Base-by-base conservation (phyloP, 2,797 vertebrate species). In the Anisognathus igniventris region DNA sequence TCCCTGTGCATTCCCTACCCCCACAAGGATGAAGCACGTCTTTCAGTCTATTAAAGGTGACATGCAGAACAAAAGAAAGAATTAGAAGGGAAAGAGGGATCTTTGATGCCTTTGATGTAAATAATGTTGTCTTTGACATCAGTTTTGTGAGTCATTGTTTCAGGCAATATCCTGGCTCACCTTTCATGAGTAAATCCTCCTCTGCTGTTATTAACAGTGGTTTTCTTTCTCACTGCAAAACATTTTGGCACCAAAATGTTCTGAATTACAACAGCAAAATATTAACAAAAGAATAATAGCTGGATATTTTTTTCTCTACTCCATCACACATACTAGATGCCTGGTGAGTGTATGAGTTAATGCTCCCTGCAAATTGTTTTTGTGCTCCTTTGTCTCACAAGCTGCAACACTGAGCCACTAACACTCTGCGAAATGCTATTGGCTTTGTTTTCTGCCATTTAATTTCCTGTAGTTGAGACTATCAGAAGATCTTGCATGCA, bases 401-500 rank as follows among this genome's bases (percentile, higher is more conserved):
- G 37, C 30, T 81, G 17, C 24, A 28, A 10, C 35, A 13, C 22
- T 65, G 71, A 86, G n/a, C 64, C 42, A 42, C 42, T 77, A 61
- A 72, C 24, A 50, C 24, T 19, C 24, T 17, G 33, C 22, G 6
- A 53, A 89, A 68, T 65, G 14, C 24, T 50, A 14, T 12, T 85
- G 21, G 14, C 31, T 93, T 87, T 89, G 60, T 79, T 85, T 93
- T 87, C 64, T 89, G 74, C 64, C 31, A 21, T 85, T 93, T 92
- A 92, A 92, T 91, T 93, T 96, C 85, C 92, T 93, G 87, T 73
- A 37, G 67, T 16, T 85, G 44, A 87, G 42, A 57, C 42, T 88
- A 77, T 86, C 62, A 78, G 48, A 68, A 61, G 25, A 86, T 91
- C 85, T 89, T 85, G 47, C 31, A 79, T 58, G 19, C 33, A 72